Percentiles rank a stretch among this genome's conserved stretches.
These are phyloP conservation scores for Microtus pennsylvanicus DNA, from an alignment of 2,113 vertebrate genomes.

Conservation along the genomic window DNA sequence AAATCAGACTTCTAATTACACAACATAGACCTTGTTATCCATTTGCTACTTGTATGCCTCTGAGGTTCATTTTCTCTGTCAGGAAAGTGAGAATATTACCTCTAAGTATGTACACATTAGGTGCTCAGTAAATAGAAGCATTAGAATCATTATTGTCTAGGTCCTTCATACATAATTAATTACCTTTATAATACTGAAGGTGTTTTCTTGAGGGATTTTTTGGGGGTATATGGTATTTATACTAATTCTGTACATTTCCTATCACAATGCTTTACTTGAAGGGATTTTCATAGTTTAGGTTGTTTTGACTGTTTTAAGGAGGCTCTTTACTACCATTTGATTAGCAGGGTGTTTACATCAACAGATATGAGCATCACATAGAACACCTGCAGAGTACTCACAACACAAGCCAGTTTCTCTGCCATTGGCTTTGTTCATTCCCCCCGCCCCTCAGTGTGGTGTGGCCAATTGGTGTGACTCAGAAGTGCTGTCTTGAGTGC, in stretches of 20 bases:
- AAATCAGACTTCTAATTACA: not conserved
- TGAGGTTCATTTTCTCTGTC: not conserved
- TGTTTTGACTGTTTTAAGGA: conserved; percentile 31
- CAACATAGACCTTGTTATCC: not conserved
- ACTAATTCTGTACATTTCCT: conserved; percentile 37
- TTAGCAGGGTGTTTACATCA: not conserved
- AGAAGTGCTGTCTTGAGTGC: not conserved
- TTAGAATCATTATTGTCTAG: not conserved
- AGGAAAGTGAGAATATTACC: not conserved
- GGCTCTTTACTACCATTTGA: not conserved
- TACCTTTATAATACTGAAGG: not conserved
- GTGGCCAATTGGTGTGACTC: not conserved
- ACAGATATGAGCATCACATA: not conserved
- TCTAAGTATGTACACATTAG: conserved; percentile 10
- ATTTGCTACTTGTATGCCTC: not conserved
- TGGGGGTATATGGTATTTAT: conserved; percentile 3
- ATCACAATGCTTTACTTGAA: not conserved
- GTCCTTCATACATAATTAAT: conserved; percentile 4
- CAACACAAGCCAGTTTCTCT: not conserved
- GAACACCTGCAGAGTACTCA: not conserved
- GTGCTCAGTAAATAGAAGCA: conserved; percentile 5
- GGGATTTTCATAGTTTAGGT: not conserved
- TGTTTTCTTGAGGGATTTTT: not conserved
- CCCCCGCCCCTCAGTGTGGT: not conserved
- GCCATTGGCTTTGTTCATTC: not conserved